Percentiles rank a stretch among this genome's conserved stretches.
phyloP scores from a whole-genome alignment of 2,113 vertebrate species.

The Crotalus viridis region DNA sequence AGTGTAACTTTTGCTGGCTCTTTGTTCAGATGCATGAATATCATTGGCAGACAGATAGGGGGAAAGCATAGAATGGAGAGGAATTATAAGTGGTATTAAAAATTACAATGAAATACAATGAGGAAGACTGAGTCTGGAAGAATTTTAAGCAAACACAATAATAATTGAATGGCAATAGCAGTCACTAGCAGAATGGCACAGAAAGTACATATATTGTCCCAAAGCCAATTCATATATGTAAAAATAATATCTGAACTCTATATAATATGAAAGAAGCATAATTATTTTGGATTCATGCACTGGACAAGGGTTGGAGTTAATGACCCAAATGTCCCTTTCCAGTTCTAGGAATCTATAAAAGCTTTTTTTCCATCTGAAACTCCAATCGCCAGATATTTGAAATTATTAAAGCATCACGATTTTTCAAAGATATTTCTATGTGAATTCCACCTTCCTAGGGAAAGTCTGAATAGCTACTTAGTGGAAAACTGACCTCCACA shows the following conservation, averaged over 20 bases:
- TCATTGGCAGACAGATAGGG: not conserved
- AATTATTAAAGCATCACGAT: not conserved
- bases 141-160: not conserved
- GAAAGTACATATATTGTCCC: not conserved
- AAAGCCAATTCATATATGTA: not conserved
- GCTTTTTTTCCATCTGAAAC: not conserved
- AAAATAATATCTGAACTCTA: not conserved
- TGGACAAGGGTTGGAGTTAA: not conserved
- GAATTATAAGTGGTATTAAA: not conserved
- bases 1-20: not conserved
- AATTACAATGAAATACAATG: not conserved
- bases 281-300: not conserved
- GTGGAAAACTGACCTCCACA: not conserved
- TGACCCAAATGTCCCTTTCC: not conserved
- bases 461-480: constrained; percentile 1
- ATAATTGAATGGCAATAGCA: not conserved
- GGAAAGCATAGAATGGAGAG: not conserved
- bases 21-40: not conserved
- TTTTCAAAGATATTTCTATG: not conserved
- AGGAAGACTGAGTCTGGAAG: not conserved
- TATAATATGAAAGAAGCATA: not conserved
- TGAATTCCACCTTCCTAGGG: not conserved
- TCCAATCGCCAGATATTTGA: not conserved
- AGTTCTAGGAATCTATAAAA: not conserved
- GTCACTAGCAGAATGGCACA: not conserved